Evolutionary conservation across 2,797 vertebrate species (phyloP), one percentile per base, ranked within the genome.

Genomic region (Chaenodraco wilsoni): DNA sequence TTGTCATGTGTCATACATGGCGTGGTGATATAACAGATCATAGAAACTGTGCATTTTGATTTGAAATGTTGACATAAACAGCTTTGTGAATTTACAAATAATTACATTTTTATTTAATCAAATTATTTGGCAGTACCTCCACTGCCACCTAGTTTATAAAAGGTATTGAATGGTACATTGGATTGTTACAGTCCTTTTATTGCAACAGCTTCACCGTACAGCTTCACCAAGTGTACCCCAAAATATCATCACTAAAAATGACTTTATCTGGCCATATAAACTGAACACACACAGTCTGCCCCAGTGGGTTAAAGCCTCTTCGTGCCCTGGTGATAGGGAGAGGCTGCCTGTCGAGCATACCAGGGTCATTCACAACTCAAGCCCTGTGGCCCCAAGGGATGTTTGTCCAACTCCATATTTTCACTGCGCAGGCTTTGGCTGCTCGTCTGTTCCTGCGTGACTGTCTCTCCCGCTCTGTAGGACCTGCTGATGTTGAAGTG

Each of bases 331-430:
- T 78, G 45, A 48, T 46, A 41, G 74, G 77, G 81, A 46, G 69
- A 64, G 40, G 65, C 81, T 65, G 72, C 65, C 51, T 76, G 73
- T 74, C 67, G 62, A 63, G 12, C 72, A 55, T 49, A 69, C 75
- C 76, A 46, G 68, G 27, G 48, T 76, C 82, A 81, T 83, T 86
- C 85, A 86, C 79, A 83, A 64, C 56, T 82, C 60, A 14, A 72
- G 31, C 79, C 76, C 69, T 12, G 58, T 16, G 60, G 75, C 78
- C 80, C 71, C 77, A 8, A 27, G 79, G 78, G 82, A 84, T 74
- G 81, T 87, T 88, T 90, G 69, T 84, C 81, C 72, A 71, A 59
- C 52, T 65, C 57, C 60, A 72, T 84, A 81, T 78, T 83, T 81
- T 77, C 76, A 78, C 81, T 78, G 69, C 69, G 17, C 51, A 44